Conservation (phyloP, 2,797 vertebrate species). For the Spinus olivaceus region DNA sequence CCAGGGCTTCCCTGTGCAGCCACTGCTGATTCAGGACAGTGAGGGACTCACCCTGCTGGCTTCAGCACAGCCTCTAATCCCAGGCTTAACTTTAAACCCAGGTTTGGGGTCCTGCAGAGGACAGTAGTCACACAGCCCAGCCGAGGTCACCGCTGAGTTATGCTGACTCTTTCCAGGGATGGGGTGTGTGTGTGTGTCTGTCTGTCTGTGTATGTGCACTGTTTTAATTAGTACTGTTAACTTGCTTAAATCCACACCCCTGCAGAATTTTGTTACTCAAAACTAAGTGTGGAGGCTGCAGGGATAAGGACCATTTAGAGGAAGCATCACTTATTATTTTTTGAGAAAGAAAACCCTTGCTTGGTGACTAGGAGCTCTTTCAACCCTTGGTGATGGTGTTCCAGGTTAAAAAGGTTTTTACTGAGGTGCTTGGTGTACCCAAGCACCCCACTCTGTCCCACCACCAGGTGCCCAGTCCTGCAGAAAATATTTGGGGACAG, state of each 20-base stretch:
- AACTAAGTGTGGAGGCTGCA: neutral
- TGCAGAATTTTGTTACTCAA: neutral
- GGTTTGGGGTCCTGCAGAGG: neutral
- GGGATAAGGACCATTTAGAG: neutral
- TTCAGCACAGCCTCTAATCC: constrained; percentile 25
- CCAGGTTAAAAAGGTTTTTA: neutral
- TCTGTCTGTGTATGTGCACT: too few relatives aligned
- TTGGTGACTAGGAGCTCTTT: neutral
- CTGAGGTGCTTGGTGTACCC: neutral
- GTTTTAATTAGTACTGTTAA: neutral
- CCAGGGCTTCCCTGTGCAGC: neutral
- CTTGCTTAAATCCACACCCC: neutral
- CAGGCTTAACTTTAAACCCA: constrained; percentile 9
- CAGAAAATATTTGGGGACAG: neutral
- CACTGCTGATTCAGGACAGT: neutral
- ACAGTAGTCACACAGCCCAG: neutral
- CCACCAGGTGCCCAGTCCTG: neutral
- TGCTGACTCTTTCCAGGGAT: neutral
- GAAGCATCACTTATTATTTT: neutral
- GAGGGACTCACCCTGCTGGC: neutral
- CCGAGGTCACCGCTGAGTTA: neutral
- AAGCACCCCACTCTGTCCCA: neutral
- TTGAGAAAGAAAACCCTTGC: neutral
- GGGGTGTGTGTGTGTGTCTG: too few relatives aligned
- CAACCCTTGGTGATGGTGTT: accelerated